Evolutionary conservation across 2,888 invertebrate genomes (phyloP), one percentile per base, ranked within the genome.

Genomic region (Gortyna flavago): DNA sequence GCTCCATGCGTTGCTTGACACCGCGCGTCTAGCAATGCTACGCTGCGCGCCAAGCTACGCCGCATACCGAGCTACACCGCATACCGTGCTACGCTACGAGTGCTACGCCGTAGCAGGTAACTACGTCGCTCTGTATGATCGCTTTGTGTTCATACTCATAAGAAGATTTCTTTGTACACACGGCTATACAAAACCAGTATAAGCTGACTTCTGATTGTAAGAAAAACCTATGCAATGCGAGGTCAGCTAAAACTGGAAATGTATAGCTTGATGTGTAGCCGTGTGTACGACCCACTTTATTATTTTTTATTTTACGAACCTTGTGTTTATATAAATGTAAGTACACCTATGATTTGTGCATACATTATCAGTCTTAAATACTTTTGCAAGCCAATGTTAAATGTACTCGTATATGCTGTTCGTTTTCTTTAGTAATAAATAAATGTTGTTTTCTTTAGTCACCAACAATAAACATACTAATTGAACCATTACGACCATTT

Each of bases 81-180:
- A 54, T 32, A 4, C 51, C 41, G 11, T 21, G 57, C 68, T 66
- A 66, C 57, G 54, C n/a, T 32, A 6, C 41, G n/a, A 25, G 29
- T 18, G 72, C 72, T 80, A 80, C 64, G 54, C 44, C 74, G 75
- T 74, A 74, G 57, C 64, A 65, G 0, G 9, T 25, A 0, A 29
- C 76, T 66, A 41, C 25, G 18, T 3, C 29, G 1, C 9, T 11
- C 35, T 35, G n/a, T n/a, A 48, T 7, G 18, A 29, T 25, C 16
- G 38, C 16, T 25, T 73, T 11, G 25, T 29, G 38, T 18, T 38
- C 5, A 48, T 21, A 48, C 5, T 69, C 21, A 2, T 59, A 6
- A 35, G 1, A 25, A 18, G 1, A 68, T 64, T 62, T 35, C 11
- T 25, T 25, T 35, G 35, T 38, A n/a, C n/a, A n/a, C n/a, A n/a